A percentile compares a stretch with the other conserved stretches of the same genome.
Conservation (phyloP, 2,888 invertebrate genomes). For the Syrista parreyssii region DNA sequence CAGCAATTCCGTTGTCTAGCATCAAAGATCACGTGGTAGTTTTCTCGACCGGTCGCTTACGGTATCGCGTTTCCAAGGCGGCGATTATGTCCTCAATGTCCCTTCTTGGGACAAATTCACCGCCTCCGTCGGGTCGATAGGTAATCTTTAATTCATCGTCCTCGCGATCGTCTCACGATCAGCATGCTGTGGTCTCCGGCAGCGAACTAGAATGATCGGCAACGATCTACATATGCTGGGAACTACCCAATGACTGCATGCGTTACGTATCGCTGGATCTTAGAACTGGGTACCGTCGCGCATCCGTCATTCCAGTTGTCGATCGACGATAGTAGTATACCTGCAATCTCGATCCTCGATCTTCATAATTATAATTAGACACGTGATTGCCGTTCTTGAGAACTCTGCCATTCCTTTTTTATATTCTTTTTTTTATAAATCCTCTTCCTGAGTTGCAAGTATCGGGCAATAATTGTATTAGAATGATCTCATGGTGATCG, state of each 20-base stretch:
- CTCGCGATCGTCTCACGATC: constrained; percentile 52
- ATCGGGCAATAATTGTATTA: neutral
- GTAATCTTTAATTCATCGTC: constrained; percentile 54
- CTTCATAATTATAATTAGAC: constrained; percentile 4
- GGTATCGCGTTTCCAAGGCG: constrained; percentile 22
- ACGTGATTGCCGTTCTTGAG: neutral
- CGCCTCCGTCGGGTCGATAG: constrained; percentile 36
- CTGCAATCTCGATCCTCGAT: neutral
- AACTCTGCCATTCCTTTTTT: neutral
- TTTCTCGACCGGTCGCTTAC: neutral
- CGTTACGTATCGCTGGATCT: constrained; percentile 7
- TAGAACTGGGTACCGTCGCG: constrained; percentile 2
- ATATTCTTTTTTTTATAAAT: neutral
- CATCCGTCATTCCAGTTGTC: neutral
- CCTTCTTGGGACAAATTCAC: constrained; percentile 40
- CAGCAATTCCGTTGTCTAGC: neutral
- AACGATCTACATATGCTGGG: constrained; percentile 49
- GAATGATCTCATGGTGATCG: neutral
- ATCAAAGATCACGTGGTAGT: neutral
- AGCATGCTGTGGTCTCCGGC: constrained; percentile 42
- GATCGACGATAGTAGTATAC: neutral
- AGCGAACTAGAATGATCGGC: constrained; percentile 42
- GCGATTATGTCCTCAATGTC: constrained; percentile 38
- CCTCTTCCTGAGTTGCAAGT: neutral
- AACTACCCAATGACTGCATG: constrained; percentile 8